Conservation (phyloP, 1,140 invertebrate species). For the Drosophila kanapiae region DNA sequence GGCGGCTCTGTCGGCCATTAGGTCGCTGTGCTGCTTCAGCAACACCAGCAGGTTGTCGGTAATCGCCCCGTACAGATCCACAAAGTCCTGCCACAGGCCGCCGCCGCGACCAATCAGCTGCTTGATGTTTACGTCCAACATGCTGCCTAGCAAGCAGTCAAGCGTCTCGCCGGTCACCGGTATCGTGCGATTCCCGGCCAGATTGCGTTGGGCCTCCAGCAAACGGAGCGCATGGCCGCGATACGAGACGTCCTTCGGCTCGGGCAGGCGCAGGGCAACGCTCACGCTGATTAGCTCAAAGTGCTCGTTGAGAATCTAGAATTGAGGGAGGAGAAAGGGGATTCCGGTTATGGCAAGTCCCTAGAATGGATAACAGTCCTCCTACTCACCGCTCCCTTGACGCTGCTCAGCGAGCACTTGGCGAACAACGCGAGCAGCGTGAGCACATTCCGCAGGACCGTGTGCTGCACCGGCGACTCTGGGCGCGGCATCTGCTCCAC, state of each 20-base stretch:
- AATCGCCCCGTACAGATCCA: slow-evolving; percentile 51
- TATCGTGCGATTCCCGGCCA: slow-evolving; percentile 70
- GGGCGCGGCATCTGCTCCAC: slow-evolving; percentile 47
- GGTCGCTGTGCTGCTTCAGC: slow-evolving; percentile 62
- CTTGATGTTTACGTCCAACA: slow-evolving; percentile 77
- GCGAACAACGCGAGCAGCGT: slow-evolving; percentile 59
- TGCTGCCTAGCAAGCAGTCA: slow-evolving; percentile 65
- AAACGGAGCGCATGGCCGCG: slow-evolving; percentile 38
- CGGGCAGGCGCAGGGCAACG: slow-evolving; percentile 49
- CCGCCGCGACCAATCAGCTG: slow-evolving; percentile 51
- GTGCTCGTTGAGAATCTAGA: slow-evolving; percentile 80
- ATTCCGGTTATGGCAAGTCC: neutral
- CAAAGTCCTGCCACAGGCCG: slow-evolving; percentile 48
- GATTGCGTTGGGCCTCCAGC: slow-evolving; percentile 61
- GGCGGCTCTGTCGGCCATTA: slow-evolving; percentile 74
- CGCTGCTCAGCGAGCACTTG: slow-evolving; percentile 74
- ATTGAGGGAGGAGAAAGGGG: neutral
- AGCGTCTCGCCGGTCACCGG: slow-evolving; percentile 71
- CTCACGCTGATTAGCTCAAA: slow-evolving; percentile 69
- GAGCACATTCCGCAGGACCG: slow-evolving; percentile 58
- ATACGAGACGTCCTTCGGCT: slow-evolving; percentile 18
- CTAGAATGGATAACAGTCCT: neutral
- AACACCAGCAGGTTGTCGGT: slow-evolving; percentile 59
- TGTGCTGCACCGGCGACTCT: slow-evolving; percentile 36
- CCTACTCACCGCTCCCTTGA: slow-evolving; percentile 75